Conservation (phyloP, 2,888 invertebrate genomes). For the Aleiodes leptofemur region DNA sequence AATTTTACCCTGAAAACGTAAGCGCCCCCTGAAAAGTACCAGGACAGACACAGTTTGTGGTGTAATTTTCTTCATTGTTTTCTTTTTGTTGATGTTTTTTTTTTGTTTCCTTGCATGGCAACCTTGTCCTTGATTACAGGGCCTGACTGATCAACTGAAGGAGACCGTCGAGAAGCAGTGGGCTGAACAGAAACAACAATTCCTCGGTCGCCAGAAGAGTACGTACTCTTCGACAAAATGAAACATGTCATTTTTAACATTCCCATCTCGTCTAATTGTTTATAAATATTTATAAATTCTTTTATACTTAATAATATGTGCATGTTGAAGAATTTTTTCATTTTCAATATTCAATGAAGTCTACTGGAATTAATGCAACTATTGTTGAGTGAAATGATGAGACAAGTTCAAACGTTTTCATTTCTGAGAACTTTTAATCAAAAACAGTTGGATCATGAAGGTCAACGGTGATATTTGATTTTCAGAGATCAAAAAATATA, state of each 20-base stretch:
- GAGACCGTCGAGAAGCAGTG: constrained; percentile 91
- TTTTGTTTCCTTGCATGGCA: constrained; percentile 69
- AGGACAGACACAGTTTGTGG: constrained; percentile 34
- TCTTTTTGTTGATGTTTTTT: constrained; percentile 19
- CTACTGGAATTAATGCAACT: too few relatives aligned
- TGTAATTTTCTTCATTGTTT: constrained; percentile 24
- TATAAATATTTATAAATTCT: neutral
- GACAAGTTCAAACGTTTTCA: too few relatives aligned
- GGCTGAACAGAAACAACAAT: constrained; percentile 91
- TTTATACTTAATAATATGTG: neutral
- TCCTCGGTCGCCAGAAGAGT: constrained; percentile 93
- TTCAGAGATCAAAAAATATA: too few relatives aligned
- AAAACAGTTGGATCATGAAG: too few relatives aligned
- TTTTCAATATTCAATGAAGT: constrained; percentile 9
- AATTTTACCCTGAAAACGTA: constrained; percentile 1
- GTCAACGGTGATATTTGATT: too few relatives aligned
- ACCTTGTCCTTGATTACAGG: constrained; percentile 79
- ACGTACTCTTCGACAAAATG: constrained; percentile 75
- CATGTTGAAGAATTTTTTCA: neutral
- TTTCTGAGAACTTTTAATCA: too few relatives aligned
- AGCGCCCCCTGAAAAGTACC: constrained; percentile 32
- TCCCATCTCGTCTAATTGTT: constrained; percentile 26
- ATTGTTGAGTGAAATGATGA: too few relatives aligned
- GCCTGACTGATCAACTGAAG: constrained; percentile 89
- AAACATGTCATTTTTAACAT: constrained; percentile 46